These are phyloP conservation scores for Craterocephalus amniculus DNA, from an alignment of 2,797 vertebrate species.

Conservation along the genomic window DNA sequence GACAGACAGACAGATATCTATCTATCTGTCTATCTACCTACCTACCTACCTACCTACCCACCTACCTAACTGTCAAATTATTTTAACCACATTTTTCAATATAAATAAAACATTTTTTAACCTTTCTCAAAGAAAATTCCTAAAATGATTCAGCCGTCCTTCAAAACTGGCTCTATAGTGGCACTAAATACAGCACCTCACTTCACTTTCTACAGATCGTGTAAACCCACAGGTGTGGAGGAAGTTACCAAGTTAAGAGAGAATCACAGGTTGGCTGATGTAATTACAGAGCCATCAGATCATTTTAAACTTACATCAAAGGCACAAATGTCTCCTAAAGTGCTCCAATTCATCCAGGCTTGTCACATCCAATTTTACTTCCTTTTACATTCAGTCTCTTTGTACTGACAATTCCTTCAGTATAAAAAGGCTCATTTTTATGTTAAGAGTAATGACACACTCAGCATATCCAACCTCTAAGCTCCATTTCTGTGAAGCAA, in stretches of 20 bases:
- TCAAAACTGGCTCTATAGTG: too few relatives aligned
- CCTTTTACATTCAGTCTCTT: constrained; percentile 29
- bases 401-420: constrained; percentile 37
- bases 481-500: constrained; percentile 5
- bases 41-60: too few relatives aligned
- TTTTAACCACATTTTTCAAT: too few relatives aligned
- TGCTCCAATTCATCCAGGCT: constrained; percentile 53
- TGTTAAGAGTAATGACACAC: constrained; percentile 4
- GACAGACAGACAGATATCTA: too few relatives aligned
- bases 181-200: too few relatives aligned
- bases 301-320: constrained; percentile 32
- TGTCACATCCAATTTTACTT: constrained; percentile 51
- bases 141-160: too few relatives aligned
- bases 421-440: constrained; percentile 33
- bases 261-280: constrained; percentile 38
- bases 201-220: constrained; percentile 10
- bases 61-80: too few relatives aligned
- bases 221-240: constrained; percentile 12
- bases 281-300: constrained; percentile 41
- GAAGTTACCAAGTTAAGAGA: constrained; percentile 27
- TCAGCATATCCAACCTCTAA: neutral
- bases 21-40: too few relatives aligned
- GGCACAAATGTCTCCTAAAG: constrained; percentile 39
- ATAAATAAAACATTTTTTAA: too few relatives aligned
- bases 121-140: too few relatives aligned